These are phyloP conservation scores for Ctenopoma multispine DNA, from an alignment of 2,797 vertebrate genomes.

Conservation along the genomic window DNA sequence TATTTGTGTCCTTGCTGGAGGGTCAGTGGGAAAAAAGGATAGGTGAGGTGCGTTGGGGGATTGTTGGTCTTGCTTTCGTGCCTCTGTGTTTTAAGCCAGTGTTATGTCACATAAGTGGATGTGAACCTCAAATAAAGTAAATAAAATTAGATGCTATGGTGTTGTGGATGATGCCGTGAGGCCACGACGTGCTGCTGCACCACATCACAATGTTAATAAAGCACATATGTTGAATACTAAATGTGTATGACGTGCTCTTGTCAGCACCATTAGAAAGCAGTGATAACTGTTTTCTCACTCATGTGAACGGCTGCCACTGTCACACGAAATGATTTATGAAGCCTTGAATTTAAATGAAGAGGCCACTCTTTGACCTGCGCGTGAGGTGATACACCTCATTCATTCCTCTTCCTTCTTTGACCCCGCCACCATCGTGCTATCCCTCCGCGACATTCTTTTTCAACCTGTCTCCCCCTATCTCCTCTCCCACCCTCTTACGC, in stretches of 20 bases:
- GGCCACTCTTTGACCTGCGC: conserved; percentile 48
- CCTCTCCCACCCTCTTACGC: conserved; percentile 21
- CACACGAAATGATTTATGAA: conserved; percentile 63
- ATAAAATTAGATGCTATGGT: neutral
- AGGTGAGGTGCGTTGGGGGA: conserved; percentile 36
- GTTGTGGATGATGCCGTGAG: conserved; percentile 8
- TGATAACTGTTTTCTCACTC: conserved; percentile 56
- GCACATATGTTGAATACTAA: conserved; percentile 66
- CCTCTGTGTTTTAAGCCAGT: conserved; percentile 1
- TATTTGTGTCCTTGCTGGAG: conserved; percentile 69
- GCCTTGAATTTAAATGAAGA: conserved; percentile 61
- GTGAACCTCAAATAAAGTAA: conserved; percentile 8
- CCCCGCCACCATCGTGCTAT: conserved; percentile 11
- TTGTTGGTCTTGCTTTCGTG: conserved; percentile 26
- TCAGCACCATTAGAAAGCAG: conserved; percentile 69
- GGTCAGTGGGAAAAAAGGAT: conserved; percentile 46
- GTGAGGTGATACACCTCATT: conserved; percentile 46
- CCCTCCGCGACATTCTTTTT: conserved; percentile 29
- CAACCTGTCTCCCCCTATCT: conserved; percentile 30
- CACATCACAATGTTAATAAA: conserved; percentile 64
- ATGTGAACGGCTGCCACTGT: conserved; percentile 47
- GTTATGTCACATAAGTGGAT: neutral
- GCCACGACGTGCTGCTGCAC: neutral
- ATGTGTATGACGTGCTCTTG: conserved; percentile 71
- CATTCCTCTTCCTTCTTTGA: conserved; percentile 42